These are phyloP conservation scores for Cistogaster globosa DNA, from an alignment of 2,888 invertebrate species.

Conservation along the genomic window DNA sequence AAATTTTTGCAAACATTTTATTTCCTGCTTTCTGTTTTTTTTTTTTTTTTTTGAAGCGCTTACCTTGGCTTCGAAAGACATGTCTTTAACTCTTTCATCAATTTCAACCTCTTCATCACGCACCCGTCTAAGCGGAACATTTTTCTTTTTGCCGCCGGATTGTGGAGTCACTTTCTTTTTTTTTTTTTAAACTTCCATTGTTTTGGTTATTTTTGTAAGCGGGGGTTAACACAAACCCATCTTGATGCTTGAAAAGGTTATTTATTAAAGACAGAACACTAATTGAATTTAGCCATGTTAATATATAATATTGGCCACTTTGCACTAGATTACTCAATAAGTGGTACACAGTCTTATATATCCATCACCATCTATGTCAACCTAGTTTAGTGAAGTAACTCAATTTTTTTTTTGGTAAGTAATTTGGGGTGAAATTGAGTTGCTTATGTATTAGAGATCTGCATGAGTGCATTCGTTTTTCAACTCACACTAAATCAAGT, in stretches of 20 bases:
- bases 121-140: slow-evolving; percentile 91
- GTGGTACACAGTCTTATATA: too few relatives aligned
- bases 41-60: slow-evolving; percentile 84
- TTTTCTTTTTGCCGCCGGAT: slow-evolving; percentile 66
- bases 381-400: too few relatives aligned
- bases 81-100: slow-evolving; percentile 92
- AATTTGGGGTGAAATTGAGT: too few relatives aligned
- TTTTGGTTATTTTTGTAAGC: slow-evolving; percentile 63
- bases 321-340: too few relatives aligned
- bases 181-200: slow-evolving; percentile 16
- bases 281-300: too few relatives aligned
- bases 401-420: too few relatives aligned
- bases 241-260: slow-evolving; percentile 42
- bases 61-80: slow-evolving; percentile 99
- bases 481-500: too few relatives aligned
- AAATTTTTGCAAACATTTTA: slow-evolving; percentile 70
- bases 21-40: not conserved
- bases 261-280: not conserved
- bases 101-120: slow-evolving; percentile 89
- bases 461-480: too few relatives aligned
- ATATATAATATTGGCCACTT: too few relatives aligned
- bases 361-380: too few relatives aligned
- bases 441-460: too few relatives aligned
- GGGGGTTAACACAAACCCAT: slow-evolving; percentile 76
- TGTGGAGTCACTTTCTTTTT: slow-evolving; percentile 53